Conservation (phyloP, 2,797 vertebrate species). For the Eurystomus glaucurus region DNA sequence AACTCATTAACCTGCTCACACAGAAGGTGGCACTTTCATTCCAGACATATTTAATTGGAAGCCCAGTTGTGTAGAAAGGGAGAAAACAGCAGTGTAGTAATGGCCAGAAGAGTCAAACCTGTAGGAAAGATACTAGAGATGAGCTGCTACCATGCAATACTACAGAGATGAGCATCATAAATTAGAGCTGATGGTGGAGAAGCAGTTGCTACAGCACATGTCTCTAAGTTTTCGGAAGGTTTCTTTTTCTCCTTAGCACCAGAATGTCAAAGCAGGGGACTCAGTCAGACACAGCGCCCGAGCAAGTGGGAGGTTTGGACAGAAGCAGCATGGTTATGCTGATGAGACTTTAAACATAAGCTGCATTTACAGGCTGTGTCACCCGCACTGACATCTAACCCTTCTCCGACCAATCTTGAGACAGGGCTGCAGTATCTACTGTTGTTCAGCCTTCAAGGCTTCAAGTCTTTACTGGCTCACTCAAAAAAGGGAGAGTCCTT, state of each 20-base stretch:
- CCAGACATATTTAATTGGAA: not conserved
- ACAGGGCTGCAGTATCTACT: not conserved
- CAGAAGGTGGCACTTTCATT: not conserved
- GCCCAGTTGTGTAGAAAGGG: not conserved
- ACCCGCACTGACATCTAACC: not conserved
- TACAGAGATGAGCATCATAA: not conserved
- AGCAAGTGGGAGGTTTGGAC: fast-evolving
- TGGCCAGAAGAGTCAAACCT: not conserved
- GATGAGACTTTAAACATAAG: not conserved
- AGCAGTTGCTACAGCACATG: fast-evolving
- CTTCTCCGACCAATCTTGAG: not conserved
- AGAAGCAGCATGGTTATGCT: not conserved
- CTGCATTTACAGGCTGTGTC: not conserved
- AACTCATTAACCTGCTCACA: not conserved
- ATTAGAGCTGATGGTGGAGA: not conserved
- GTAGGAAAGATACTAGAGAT: not conserved
- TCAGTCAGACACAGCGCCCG: not conserved
- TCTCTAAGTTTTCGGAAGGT: not conserved
- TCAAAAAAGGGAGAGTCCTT: not conserved
- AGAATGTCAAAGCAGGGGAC: not conserved
- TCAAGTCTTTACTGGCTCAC: not conserved
- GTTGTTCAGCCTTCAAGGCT: not conserved
- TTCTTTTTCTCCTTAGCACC: not conserved
- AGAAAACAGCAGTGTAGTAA: not conserved
- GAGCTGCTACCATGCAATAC: not conserved